phyloP scores from a whole-genome alignment of 2,113 vertebrate genomes.

The Hystrix brachyura region DNA sequence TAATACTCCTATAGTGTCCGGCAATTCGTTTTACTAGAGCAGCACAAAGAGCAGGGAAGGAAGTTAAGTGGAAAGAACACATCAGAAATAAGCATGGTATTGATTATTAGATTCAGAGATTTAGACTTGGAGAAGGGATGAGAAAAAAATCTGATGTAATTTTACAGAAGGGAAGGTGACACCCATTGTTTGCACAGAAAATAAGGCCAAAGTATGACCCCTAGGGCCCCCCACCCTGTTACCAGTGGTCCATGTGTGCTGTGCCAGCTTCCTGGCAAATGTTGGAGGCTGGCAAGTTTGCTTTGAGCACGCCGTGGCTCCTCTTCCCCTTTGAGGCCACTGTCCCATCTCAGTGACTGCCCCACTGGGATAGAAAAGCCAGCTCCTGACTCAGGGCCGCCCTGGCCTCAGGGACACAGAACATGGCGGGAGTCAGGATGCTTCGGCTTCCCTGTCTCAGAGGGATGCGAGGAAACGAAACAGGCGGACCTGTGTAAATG shows the following conservation, averaged over 20 bases:
- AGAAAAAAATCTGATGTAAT: background rate
- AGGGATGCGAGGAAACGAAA: background rate
- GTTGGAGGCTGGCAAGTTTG: background rate
- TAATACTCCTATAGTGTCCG: constrained; percentile 65
- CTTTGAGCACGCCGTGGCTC: background rate
- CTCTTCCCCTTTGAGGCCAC: background rate
- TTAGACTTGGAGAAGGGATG: background rate
- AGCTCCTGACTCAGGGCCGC: background rate
- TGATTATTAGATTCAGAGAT: background rate
- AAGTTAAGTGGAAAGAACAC: constrained; percentile 29
- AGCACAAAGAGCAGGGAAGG: constrained; percentile 42
- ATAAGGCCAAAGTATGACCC: background rate
- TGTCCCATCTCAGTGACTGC: background rate
- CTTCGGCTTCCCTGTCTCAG: background rate
- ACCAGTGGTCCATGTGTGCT: background rate
- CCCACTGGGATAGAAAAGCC: background rate
- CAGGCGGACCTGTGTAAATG: background rate
- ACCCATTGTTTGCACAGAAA: background rate
- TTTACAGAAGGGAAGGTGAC: background rate
- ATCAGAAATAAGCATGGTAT: constrained; percentile 24
- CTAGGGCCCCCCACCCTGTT: background rate
- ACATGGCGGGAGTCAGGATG: background rate
- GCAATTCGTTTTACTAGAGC: constrained; percentile 20
- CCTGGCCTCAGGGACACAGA: background rate
- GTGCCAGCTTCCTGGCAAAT: background rate